Evolutionary conservation across 2,113 vertebrate species (phyloP).

Genomic region (Gymnocephalus cernua): DNA sequence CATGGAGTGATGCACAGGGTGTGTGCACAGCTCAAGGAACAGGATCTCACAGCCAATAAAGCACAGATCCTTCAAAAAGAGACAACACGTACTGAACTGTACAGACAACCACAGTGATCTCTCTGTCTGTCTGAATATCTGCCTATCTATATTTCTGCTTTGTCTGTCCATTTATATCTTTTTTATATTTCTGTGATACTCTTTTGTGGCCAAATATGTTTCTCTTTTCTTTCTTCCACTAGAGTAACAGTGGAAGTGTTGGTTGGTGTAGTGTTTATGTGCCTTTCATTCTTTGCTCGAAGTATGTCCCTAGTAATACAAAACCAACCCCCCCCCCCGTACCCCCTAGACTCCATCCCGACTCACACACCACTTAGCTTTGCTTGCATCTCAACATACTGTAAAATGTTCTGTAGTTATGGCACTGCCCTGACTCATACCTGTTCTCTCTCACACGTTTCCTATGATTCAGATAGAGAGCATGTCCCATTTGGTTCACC

Average conservation of each 20-base stretch:
- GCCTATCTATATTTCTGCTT: constrained; percentile 1
- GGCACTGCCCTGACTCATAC: constrained; percentile 28
- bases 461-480: constrained; percentile 15
- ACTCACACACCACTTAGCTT: constrained; percentile 26
- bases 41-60: constrained; percentile 46
- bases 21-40: constrained; percentile 53
- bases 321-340: not conserved
- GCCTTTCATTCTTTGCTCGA: constrained; percentile 9
- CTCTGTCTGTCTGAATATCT: not conserved
- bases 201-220: constrained; percentile 4
- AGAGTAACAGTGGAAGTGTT: constrained; percentile 18
- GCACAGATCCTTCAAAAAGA: constrained; percentile 37
- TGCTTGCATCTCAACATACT: constrained; percentile 33
- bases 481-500: constrained; percentile 39
- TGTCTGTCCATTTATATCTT: not conserved
- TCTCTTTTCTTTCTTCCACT: not conserved
- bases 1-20: constrained; percentile 29
- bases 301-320: constrained; percentile 41
- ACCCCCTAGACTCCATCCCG: constrained; percentile 7
- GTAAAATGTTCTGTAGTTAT: constrained; percentile 37
- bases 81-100: constrained; percentile 4
- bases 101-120: constrained; percentile 7
- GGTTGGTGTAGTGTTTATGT: constrained; percentile 7
- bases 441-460: constrained; percentile 45
- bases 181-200: constrained; percentile 1